Base-by-base conservation (phyloP, 2,888 invertebrate genomes). In the Harpagoxenus sublaevis region DNA sequence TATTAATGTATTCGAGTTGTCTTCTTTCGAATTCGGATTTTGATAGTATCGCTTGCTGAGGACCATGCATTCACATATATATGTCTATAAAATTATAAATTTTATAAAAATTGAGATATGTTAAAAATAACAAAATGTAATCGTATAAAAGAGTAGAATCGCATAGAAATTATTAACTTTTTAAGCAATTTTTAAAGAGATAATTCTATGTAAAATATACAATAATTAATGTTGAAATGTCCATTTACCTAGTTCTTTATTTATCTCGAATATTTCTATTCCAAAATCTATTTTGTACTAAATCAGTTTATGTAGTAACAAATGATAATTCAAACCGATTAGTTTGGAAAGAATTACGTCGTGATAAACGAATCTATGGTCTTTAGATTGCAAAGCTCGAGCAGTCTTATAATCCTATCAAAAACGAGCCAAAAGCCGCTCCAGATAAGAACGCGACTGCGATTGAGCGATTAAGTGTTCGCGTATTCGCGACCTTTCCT, bases 11-110 rank as follows among this genome's bases (percentile, higher is more conserved):
- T 15, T 75, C 48, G 31, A 74, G 45, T 74, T 75, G 48, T 63
- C 23, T 63, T 75, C 63, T 75, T 63, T 75, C 18, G 28, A 18
- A 55, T 45, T 74, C 62, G 15, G 15, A 48, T 63, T 63, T 75
- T 31, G n/a, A n/a, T 35, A 35, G 5, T n/a, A 31, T 45, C 48
- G 15, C 62, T 35, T 35, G 15, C 35, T 48, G 35, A 75, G 9
- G 23, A 63, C 15, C 63, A 62, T 74, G 45, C n/a, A 62, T 62
- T 74, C n/a, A 35, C 48, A 35, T 23, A 23, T 23, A 23, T 23
- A 23, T 48, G 42, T 74, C n/a, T 6, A 63, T n/a, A n/a, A 15
- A 62, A 3, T 45, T 15, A n/a, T 35, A 35, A 60, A 48, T 48
- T 48, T 63, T 48, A 48, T 75, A 45, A 62, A 60, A 74, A 74